Evolutionary conservation across 1,140 invertebrate genomes (phyloP).

Genomic region (Halictus rubicundus): DNA sequence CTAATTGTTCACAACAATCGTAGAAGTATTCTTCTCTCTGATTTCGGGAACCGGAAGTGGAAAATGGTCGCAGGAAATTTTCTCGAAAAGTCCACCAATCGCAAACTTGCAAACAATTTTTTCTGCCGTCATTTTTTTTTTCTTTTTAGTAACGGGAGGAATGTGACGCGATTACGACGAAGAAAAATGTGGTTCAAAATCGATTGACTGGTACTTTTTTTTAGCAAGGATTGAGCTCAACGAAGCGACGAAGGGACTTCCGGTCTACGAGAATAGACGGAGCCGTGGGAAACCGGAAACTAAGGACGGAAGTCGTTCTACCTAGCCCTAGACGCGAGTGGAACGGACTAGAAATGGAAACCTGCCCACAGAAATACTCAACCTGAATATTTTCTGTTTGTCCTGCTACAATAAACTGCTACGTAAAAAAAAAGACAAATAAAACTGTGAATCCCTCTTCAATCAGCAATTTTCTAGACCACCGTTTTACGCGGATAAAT

Average conservation of each 20-base stretch:
- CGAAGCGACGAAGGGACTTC: neutral
- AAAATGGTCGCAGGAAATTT: no score
- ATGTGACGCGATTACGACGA: neutral
- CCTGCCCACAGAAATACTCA: neutral
- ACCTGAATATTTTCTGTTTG: no score
- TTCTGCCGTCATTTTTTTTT: no score
- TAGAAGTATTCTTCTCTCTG: no score
- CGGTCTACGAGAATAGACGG: neutral
- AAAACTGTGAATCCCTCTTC: neutral
- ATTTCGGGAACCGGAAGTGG: no score
- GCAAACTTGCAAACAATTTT: no score
- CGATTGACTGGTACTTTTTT: neutral
- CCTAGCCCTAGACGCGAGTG: neutral
- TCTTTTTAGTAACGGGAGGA: neutral
- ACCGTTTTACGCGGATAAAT: neutral
- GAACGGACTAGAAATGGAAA: conserved; percentile 31
- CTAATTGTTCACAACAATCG: no score
- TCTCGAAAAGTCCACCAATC: no score
- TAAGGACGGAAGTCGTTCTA: conserved; percentile 28
- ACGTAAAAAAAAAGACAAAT: neutral
- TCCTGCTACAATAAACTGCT: neutral
- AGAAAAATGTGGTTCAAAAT: neutral
- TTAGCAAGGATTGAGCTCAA: neutral
- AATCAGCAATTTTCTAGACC: neutral
- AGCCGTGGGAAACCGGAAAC: neutral